Evolutionary conservation across 2,113 vertebrate species (phyloP), one percentile per base, ranked within the genome.

Genomic region (Hippocampus barbouri): DNA sequence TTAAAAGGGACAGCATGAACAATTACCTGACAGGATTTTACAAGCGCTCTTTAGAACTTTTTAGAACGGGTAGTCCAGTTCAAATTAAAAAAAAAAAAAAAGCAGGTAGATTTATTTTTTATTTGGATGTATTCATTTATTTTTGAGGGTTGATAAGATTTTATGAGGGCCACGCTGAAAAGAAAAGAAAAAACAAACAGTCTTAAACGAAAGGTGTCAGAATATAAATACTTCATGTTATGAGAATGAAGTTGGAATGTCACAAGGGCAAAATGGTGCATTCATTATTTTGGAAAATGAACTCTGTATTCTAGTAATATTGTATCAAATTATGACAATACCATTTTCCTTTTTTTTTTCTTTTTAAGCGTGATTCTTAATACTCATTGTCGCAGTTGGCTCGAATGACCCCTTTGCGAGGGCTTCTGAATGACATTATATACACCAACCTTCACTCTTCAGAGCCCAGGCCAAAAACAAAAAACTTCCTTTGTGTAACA

Each of bases 21-120:
- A 74, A 45, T 80, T 88, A 85, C 77, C 59, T 86, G 82, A 88
- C 86, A 88, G 57, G 34, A 74, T 85, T 88, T 75, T 85, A 89
- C 86, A 89, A 16, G 8, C 25, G 73, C 71, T 83, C 68, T 61
- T 21, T 27, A 4, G 72, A 81, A 74, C 69, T 63, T 82, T 72
- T 76, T 80, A 75, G 70, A 74, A 20, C 76, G 27, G 62, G 63
- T 41, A 30, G 66, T 72, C 15, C 77, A 84, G 70, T 74, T 60
- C 75, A 16, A 78, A 76, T 79, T 78, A 68, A 70, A 79, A 83
- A 79, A 43, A 60, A 34, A 77, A 69, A 60, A 61, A 47, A 8
- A 68, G 21, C 23, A 41, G 54, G 38, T 40, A 59, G 66, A 53
- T 51, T 25, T 41, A 47, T 51, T 75, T 8, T 25, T 54, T 30